Percentiles rank a stretch among this genome's conserved stretches.
These are phyloP conservation scores for Aphaenogaster rudis DNA, from an alignment of 1,140 invertebrate species.

Conservation along the genomic window DNA sequence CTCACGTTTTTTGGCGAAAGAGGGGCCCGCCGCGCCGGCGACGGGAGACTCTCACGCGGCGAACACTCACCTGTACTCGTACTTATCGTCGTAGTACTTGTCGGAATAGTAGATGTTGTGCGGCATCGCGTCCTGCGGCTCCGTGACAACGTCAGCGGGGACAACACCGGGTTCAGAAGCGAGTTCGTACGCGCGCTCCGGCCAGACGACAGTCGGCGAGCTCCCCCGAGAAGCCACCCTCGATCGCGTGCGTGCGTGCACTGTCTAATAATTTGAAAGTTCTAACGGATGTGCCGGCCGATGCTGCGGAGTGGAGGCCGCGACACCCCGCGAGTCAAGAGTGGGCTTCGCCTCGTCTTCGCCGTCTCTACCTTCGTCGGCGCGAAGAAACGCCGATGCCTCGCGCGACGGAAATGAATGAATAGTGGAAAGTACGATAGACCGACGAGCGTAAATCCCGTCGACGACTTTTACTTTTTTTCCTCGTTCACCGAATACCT, in stretches of 20 bases:
- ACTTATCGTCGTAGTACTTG: conserved; percentile 96
- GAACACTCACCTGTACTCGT: conserved; percentile 92
- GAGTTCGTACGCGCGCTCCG: neutral
- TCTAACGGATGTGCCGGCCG: conserved; percentile 77
- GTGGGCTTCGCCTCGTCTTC: no score
- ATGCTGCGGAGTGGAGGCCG: conserved; percentile 49
- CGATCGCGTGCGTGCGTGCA: conserved; percentile 63
- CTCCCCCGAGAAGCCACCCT: conserved; percentile 64
- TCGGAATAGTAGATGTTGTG: conserved; percentile 95
- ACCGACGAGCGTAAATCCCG: neutral
- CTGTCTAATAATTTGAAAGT: conserved; percentile 77
- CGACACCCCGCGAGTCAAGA: conserved; percentile 21
- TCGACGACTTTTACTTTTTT: no score
- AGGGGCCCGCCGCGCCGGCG: no score
- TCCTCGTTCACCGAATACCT: neutral
- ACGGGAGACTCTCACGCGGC: no score
- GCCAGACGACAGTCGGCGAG: neutral
- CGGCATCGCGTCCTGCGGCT: conserved; percentile 61
- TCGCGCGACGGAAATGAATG: neutral
- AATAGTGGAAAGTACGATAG: neutral
- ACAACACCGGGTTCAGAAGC: no score
- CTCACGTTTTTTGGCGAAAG: neutral
- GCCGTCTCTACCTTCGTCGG: no score
- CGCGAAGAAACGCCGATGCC: neutral
- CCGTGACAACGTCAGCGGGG: neutral